A percentile compares a stretch with the other conserved stretches of the same genome.
Evolutionary conservation across 1,140 invertebrate genomes (phyloP).

Genomic region (Leptinotarsa undecemlineata): DNA sequence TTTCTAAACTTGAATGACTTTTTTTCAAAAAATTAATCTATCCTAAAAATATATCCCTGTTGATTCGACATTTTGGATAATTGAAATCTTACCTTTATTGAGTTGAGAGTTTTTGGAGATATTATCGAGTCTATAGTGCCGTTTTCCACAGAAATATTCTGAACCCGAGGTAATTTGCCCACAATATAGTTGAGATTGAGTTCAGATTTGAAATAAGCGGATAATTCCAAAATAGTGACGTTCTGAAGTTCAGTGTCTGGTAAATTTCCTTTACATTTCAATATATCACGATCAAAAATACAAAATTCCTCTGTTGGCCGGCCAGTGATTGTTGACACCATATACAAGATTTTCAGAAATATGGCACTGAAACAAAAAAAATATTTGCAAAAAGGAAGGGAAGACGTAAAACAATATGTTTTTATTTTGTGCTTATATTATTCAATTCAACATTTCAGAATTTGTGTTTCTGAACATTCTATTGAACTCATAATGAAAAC

Average conservation of each 20-base stretch:
- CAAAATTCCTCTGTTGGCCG: neutral
- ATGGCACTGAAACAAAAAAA: constrained; percentile 4
- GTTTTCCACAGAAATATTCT: neutral
- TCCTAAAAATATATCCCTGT: too few relatives aligned
- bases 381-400: too few relatives aligned
- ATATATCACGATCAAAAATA: neutral
- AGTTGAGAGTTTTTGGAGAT: neutral
- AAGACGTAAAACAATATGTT: too few relatives aligned
- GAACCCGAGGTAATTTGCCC: neutral
- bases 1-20: too few relatives aligned
- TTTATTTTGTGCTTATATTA: too few relatives aligned
- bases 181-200: neutral
- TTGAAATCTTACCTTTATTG: neutral
- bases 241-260: neutral
- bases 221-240: neutral
- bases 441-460: too few relatives aligned
- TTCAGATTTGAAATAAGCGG: neutral
- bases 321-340: neutral
- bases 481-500: too few relatives aligned
- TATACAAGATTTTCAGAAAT: neutral
- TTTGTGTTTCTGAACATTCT: too few relatives aligned
- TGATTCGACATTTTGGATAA: too few relatives aligned
- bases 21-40: too few relatives aligned
- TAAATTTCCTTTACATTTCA: neutral
- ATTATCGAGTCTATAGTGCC: neutral